Evolutionary conservation across 2,888 invertebrate species (phyloP), one percentile per base, ranked within the genome.

Genomic region (Oscheius sp.): DNA sequence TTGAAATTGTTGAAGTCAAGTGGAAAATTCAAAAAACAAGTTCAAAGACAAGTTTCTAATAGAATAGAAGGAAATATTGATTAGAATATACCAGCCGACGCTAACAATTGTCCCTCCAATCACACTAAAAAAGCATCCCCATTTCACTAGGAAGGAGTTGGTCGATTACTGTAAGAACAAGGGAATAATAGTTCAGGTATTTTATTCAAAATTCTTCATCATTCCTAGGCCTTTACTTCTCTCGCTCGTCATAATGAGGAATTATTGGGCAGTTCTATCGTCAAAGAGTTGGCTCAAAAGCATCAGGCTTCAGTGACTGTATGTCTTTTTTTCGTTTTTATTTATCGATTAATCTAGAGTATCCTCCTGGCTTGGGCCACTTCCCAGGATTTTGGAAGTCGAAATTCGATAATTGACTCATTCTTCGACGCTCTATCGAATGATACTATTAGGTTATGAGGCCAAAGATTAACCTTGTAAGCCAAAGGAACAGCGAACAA

Each of bases 311-410:
- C 78, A 17, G 78, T 76, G 10, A 80, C 76, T 58, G 79, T 80
- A 61, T 39, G 68, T 10, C 20, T 25, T 27, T 29, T 20, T 58
- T 39, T 58, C 10, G 8, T 46, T 15, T 5, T 48, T 46, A 12
- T n/a, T 4, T 15, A n/a, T 45, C 46, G 25, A 34, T 15, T 17
- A 15, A 70, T 80, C 42, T 55, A 81, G 78, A 71, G 78, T 10
- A 53, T 83, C 50, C 87, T 93, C 6, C 88, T 94, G 15, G 89
- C 90, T 52, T 94, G 93, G 93, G 91, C 92, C 1, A 82, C 92
- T 15, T 92, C 92, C 84, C 91, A 91, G 85, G 90, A 90, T 68
- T 90, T 93, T 72, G 91, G 84, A 69, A 82, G n/a, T n/a, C n/a
- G n/a, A n/a, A n/a, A n/a, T n/a, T n/a, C n/a, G n/a, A n/a, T n/a